Percentiles rank a stretch among this genome's conserved stretches.
Conservation (phyloP, 2,797 vertebrate genomes). For the Dipus sagitta region DNA sequence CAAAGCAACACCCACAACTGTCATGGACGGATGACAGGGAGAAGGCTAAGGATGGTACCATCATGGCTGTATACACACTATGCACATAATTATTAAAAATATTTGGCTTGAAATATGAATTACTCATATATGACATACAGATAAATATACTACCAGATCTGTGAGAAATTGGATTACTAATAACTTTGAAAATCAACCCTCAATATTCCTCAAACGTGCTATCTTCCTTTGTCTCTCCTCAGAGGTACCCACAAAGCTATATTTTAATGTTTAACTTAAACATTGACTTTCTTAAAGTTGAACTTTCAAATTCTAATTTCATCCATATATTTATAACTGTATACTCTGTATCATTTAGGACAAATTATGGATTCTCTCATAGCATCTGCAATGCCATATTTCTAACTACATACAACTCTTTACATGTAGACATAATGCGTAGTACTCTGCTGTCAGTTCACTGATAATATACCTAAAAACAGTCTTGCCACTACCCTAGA, state of each 20-base stretch:
- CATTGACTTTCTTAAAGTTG: background rate
- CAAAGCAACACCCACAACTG: too few relatives aligned
- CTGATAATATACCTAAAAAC: slow-evolving; percentile 51
- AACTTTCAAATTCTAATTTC: background rate
- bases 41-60: too few relatives aligned
- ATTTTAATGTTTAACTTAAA: slow-evolving; percentile 9
- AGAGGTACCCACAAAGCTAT: background rate
- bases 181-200: background rate
- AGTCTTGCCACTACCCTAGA: background rate
- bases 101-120: background rate
- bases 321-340: background rate
- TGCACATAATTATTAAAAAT: background rate
- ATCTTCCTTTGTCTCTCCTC: background rate
- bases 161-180: background rate
- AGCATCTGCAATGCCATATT: background rate
- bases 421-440: background rate
- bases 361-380: background rate
- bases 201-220: background rate
- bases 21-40: too few relatives aligned
- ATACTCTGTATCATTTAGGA: background rate
- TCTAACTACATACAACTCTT: background rate
- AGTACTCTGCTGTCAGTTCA: background rate
- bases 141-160: background rate
- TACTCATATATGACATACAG: background rate
- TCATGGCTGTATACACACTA: too few relatives aligned